These are phyloP conservation scores for Calidris pygmaea DNA, from an alignment of 2,113 vertebrate species.

Conservation along the genomic window DNA sequence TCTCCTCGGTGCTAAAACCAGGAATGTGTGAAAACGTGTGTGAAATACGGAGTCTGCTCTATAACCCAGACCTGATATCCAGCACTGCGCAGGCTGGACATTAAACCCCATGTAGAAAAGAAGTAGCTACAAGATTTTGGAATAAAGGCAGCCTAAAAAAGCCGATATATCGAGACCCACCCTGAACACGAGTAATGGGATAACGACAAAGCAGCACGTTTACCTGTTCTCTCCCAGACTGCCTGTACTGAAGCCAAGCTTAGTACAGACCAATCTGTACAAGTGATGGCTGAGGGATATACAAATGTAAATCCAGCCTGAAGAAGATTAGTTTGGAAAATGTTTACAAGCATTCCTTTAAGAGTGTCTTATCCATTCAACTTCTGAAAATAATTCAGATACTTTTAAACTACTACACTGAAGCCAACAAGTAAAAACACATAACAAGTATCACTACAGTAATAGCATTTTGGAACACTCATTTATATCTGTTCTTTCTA, in stretches of 20 bases:
- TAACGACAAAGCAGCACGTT: neutral
- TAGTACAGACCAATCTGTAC: neutral
- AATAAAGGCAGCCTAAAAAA: neutral
- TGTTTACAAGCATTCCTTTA: neutral
- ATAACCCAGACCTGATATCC: neutral
- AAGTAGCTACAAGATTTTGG: neutral
- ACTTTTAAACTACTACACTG: neutral
- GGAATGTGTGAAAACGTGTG: accelerated
- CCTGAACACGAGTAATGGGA: neutral
- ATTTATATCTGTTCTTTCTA: neutral
- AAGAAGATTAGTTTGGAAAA: neutral
- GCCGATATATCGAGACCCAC: neutral
- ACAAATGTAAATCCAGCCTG: neutral
- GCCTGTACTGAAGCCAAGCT: neutral
- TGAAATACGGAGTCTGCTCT: neutral
- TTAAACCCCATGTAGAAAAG: neutral
- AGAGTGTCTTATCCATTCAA: neutral
- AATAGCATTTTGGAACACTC: neutral
- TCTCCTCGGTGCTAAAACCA: neutral
- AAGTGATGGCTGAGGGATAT: neutral
- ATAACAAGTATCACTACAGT: neutral
- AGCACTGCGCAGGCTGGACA: neutral
- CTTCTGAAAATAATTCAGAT: neutral
- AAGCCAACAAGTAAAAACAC: neutral
- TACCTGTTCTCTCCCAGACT: neutral